phyloP scores from a whole-genome alignment of 2,888 invertebrate genomes.

The Dryocosmus kuriphilus region DNA sequence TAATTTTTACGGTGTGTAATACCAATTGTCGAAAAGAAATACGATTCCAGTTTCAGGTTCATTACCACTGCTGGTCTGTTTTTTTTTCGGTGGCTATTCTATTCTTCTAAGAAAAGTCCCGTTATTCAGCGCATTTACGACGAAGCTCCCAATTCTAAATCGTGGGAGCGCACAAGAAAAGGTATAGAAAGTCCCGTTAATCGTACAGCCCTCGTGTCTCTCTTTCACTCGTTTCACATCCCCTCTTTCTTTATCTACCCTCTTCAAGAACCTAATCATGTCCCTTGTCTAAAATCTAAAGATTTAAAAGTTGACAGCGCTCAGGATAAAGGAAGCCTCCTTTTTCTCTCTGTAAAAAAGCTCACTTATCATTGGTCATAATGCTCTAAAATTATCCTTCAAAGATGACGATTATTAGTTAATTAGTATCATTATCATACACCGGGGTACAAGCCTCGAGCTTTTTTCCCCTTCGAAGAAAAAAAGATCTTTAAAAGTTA shows the following conservation, averaged over 20 bases:
- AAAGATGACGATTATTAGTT: not conserved
- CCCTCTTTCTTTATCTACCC: constrained; percentile 40
- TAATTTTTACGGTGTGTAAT: constrained; percentile 5
- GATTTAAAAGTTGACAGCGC: constrained; percentile 10
- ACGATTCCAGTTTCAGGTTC: constrained; percentile 37
- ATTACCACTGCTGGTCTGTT: constrained; percentile 29
- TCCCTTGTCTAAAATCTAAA: constrained; percentile 36
- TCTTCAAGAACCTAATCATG: constrained; percentile 39
- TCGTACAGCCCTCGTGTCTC: constrained; percentile 49
- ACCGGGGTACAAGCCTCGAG: too few species aligned
- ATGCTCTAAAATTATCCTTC: not conserved
- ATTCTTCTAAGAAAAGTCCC: constrained; percentile 40
- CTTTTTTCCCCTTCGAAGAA: too few species aligned
- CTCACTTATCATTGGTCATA: not conserved
- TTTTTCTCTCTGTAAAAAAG: not conserved
- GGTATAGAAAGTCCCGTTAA: constrained; percentile 57
- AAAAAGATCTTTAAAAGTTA: too few species aligned
- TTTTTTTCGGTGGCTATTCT: constrained; percentile 31
- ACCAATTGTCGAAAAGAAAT: constrained; percentile 19
- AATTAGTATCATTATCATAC: not conserved
- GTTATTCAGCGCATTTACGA: constrained; percentile 46
- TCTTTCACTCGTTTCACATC: constrained; percentile 33
- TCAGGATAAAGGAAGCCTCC: not conserved
- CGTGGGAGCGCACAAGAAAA: constrained; percentile 61
- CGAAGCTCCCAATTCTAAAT: constrained; percentile 61